These are phyloP conservation scores for Zaprionus kolodkinae DNA, from an alignment of 1,140 invertebrate species.

Conservation along the genomic window DNA sequence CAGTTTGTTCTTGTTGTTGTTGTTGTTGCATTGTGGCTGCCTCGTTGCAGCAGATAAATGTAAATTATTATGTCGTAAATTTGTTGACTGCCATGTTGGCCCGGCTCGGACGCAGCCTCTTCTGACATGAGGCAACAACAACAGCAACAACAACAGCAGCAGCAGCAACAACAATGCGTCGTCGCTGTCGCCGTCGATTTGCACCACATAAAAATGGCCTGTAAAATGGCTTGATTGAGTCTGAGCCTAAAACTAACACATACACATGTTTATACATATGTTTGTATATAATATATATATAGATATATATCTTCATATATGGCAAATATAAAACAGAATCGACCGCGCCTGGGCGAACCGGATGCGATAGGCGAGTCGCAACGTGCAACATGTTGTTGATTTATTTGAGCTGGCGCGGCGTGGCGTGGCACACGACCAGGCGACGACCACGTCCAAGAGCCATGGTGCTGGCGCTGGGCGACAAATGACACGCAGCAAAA, in stretches of 20 bases:
- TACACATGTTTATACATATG: conserved; percentile 1
- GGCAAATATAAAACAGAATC: conserved; percentile 27
- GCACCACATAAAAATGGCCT: conserved; percentile 57
- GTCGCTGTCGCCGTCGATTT: conserved; percentile 28
- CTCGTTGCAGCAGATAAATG: conserved; percentile 83
- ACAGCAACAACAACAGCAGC: conserved; percentile 44
- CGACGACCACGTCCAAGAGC: conserved; percentile 62
- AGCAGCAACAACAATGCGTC: conserved; percentile 48
- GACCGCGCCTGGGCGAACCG: conserved; percentile 68
- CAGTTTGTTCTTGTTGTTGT: conserved; percentile 55
- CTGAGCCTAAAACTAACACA: conserved; percentile 29
- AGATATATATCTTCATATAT: background rate
- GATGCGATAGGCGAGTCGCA: conserved; percentile 65
- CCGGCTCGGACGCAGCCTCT: conserved; percentile 35
- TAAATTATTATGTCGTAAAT: conserved; percentile 84
- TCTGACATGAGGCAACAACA: conserved; percentile 45
- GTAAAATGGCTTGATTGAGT: conserved; percentile 80
- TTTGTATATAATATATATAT: too few relatives aligned
- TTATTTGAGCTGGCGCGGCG: conserved; percentile 59
- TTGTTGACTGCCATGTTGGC: conserved; percentile 84
- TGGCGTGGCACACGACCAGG: conserved; percentile 62
- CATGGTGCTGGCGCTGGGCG: conserved; percentile 28
- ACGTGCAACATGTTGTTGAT: conserved; percentile 48
- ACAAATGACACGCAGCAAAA: conserved; percentile 57
- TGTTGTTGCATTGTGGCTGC: conserved; percentile 60